Evolutionary conservation across 2,797 vertebrate species (phyloP), one percentile per base, ranked within the genome.

Genomic region (Gymnoscopelus braueri): DNA sequence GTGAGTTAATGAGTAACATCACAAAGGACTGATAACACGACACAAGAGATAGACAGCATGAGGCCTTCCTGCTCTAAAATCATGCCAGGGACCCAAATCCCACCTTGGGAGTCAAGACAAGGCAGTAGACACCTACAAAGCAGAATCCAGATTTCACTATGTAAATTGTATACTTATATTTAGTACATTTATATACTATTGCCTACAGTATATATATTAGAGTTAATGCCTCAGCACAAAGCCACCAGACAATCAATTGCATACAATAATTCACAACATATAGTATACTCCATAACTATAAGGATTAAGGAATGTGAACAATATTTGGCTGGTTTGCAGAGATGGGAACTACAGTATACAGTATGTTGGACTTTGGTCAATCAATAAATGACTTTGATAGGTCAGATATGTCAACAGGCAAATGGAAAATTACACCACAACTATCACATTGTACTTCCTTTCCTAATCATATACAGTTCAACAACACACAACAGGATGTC

Each of bases 1-100:
- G 9, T 11, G 13, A 50, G 90, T 94, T 93, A 94, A 94, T 93
- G 59, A 90, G 66, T 94, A 91, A 93, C 87, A n/a, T 35, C 68
- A 59, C 60, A 63, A 47, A 11, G 63, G 61, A 58, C 74, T 81
- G 89, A 92, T 92, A 92, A 91, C 85, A 4, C 50, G 49, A 56
- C 68, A 71, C 61, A 56, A 60, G 73, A 71, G 79, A 90, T 88
- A 86, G 66, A 65, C 79, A 75, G 74, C 54, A 74, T 78, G 73
- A 88, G 9, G 80, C 63, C 74, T 58, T 69, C 68, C 73, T 66
- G 75, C 86, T 55, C 71, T 94, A 91, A 92, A 93, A 74, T 3
- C 0, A 53, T 4, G 44, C 63, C 51, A 74, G 29, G n/a, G 47
- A 47, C 72, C 74, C 73, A 24, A 77, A 77, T 73, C 71, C 39